Evolutionary conservation across 2,797 vertebrate genomes (phyloP), one percentile per base, ranked within the genome.

Genomic region (Diplodus puntazzo): DNA sequence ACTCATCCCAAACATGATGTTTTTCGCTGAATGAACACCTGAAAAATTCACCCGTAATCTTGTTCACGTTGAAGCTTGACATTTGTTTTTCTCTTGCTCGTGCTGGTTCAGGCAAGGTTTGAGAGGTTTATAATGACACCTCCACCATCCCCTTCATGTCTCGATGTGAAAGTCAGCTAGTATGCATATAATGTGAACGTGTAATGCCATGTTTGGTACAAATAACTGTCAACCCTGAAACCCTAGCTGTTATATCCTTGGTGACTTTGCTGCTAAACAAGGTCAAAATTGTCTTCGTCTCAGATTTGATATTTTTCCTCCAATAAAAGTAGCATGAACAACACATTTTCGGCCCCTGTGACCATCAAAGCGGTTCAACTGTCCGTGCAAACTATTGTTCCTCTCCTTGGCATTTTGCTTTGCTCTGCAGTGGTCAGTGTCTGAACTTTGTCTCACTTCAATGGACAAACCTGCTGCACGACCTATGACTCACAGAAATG

Each of bases 371-470:
- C 60, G 25, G 43, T 77, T 50, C 20, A 45, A 46, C 59, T 54
- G 42, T 85, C 21, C 43, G 21, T 25, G 27, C 43, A 79, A 78
- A 70, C 43, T 59, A 14, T 53, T 80, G 25, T 75, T 58, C 50
- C 63, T 55, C 43, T 82, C 9, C 58, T 69, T 91, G 86, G 60
- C 85, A 89, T 93, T 88, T 77, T 39, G 48, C 39, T 77, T 82
- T 60, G 50, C 69, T 81, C 66, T 59, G 53, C 54, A 49, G 63
- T 45, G 77, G 65, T 69, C 81, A 39, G 52, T 55, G 58, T 21
- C 50, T 84, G 72, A 85, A 87, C 86, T 87, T 83, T 82, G 59
- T 81, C 75, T 88, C 83, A 76, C 75, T 89, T 75, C 76, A 80
- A n/a, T 82, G 53, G 60, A 79, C 69, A 83, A 87, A 78, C 69